A percentile compares a stretch with the other conserved stretches of the same genome.
Conservation (phyloP, 1,140 invertebrate genomes). For the Papilio helenus region DNA sequence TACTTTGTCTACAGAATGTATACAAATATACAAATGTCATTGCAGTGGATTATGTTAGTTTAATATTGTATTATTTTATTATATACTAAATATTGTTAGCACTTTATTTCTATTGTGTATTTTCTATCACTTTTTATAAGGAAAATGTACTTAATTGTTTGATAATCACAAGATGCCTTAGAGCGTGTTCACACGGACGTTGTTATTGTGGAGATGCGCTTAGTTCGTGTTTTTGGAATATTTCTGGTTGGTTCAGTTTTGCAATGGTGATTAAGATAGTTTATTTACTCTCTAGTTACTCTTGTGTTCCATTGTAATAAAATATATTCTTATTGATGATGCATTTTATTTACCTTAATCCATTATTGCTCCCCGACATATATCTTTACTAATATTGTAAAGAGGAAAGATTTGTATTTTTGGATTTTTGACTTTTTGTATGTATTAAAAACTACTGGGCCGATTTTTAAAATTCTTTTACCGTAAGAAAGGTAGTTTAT, state of each 20-base stretch:
- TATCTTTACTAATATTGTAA: too few relatives aligned
- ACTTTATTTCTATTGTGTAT: constrained; percentile 33
- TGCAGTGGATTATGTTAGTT: not conserved
- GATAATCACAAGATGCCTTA: constrained; percentile 45
- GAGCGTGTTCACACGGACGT: constrained; percentile 11
- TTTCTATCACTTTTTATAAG: constrained; percentile 38
- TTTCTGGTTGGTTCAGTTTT: not conserved
- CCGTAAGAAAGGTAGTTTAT: too few relatives aligned
- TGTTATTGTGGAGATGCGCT: not conserved
- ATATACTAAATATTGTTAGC: constrained; percentile 23
- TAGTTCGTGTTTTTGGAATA: not conserved
- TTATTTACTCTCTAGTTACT: constrained; percentile 39
- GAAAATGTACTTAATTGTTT: constrained; percentile 41
- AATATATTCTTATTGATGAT: constrained; percentile 36
- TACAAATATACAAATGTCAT: not conserved
- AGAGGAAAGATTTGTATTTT: too few relatives aligned
- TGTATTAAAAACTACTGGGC: too few relatives aligned
- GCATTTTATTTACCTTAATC: not conserved
- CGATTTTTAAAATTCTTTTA: too few relatives aligned
- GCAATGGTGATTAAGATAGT: constrained; percentile 22
- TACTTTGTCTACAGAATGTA: not conserved
- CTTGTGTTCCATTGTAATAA: constrained; percentile 39
- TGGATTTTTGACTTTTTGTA: too few relatives aligned
- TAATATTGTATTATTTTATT: constrained; percentile 17
- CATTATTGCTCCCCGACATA: not conserved